Evolutionary conservation across 1,140 invertebrate genomes (phyloP), one percentile per base, ranked within the genome.

Genomic region (Papilio machaon): DNA sequence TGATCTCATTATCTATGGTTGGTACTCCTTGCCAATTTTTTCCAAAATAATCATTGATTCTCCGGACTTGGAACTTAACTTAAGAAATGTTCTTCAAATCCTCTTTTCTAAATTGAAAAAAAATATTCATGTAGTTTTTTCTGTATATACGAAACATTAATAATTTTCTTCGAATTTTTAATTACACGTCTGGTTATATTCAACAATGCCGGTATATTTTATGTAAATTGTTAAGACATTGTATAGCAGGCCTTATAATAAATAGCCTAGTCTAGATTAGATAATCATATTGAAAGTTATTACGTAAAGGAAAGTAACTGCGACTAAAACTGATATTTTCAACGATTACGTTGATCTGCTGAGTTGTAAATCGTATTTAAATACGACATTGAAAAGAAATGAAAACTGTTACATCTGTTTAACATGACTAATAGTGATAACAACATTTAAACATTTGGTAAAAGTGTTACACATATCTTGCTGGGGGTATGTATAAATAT

Each of bases 291-390:
- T 78, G 75, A 78, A 78, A 78, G 75, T 78, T 78, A 60, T 78
- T 78, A 78, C 35, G 75, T 78, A 78, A 78, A 78, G 23, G 75
- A 78, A 78, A 78, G 52, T 78, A 78, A 52, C 52, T 35, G 23
- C 64, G 30, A 70, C 64, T 70, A 17, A 70, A 35, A 70, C 30
- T 70, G 64, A 70, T 35, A 70, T 70, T 70, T 67, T 70, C 30
- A 70, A 70, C 64, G 64, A 70, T 70, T 70, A 35, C 30, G 11
- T 35, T 35, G 3, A 4, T 15, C 5, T 38, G 30, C 30, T 38
- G 0, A 7, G 30, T 70, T 70, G 2, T 15, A 54, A 17, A 23
- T 15, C 15, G 49, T 52, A 52, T 52, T 52, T 64, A 1, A 58
- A 58, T 19, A 17, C 15, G 58, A 10, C 15, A 30, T 30, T 23